Percentiles rank a stretch among this genome's conserved stretches.
These are phyloP conservation scores for Phymastichus coffea DNA, from an alignment of 1,140 invertebrate genomes.

Conservation along the genomic window DNA sequence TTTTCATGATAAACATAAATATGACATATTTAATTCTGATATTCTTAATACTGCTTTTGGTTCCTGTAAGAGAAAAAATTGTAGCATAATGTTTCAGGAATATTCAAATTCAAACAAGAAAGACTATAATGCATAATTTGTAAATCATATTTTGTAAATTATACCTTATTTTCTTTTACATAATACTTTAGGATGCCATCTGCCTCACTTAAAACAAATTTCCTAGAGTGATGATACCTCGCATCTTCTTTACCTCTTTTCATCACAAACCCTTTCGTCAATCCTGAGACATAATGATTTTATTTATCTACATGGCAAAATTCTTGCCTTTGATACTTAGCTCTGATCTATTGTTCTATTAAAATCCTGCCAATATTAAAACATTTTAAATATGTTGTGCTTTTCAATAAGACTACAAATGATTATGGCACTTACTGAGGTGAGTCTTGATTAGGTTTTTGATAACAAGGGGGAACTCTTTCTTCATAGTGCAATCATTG, in stretches of 20 bases:
- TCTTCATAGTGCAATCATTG: slow-evolving; percentile 80
- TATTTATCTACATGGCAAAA: slow-evolving; percentile 78
- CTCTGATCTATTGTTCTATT: slow-evolving; percentile 91
- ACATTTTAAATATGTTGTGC: background rate
- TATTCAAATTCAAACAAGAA: background rate
- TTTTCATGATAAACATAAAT: slow-evolving; percentile 89
- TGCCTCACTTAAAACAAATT: slow-evolving; percentile 78
- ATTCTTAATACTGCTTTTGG: slow-evolving; percentile 81
- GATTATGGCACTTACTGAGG: slow-evolving; percentile 69
- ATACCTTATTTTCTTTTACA: no score
- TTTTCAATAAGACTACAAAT: slow-evolving; percentile 13
- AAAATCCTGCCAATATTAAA: slow-evolving; percentile 65
- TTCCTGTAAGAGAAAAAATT: slow-evolving; percentile 64
- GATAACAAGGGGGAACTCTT: slow-evolving; percentile 79
- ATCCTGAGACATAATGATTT: no score
- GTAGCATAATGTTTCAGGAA: background rate
- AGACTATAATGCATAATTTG: no score
- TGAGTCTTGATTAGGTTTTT: no score
- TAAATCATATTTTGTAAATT: no score
- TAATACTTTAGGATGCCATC: slow-evolving; percentile 78
- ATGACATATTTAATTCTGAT: slow-evolving; percentile 82
- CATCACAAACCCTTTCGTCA: slow-evolving; percentile 84
- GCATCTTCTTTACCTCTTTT: slow-evolving; percentile 87
- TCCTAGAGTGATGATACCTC: slow-evolving; percentile 76
- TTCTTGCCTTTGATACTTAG: no score